Percentiles rank a stretch among this genome's conserved stretches.
phyloP scores from a whole-genome alignment of 30 jellyfish, hydroid and myxozoan genomes.

The Chironex yamaguchii region DNA sequence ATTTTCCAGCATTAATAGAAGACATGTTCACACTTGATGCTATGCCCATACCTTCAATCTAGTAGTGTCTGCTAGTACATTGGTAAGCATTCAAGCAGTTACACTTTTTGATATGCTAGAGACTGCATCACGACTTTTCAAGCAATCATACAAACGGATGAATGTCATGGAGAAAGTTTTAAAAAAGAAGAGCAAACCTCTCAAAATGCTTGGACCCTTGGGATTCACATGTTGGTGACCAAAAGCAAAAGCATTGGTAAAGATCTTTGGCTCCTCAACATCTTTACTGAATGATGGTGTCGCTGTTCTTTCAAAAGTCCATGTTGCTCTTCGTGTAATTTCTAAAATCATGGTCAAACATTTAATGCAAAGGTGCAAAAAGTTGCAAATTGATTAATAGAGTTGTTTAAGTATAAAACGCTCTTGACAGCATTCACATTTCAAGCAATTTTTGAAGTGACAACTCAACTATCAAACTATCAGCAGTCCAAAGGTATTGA shows the following conservation, averaged over 20 bases:
- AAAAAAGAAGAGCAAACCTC: conserved; percentile 31
- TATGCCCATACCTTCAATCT: conserved; percentile 33
- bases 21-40: conserved; percentile 56
- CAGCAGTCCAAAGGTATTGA: too few relatives aligned
- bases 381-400: conserved; percentile 4
- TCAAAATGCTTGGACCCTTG: background rate
- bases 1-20: conserved; percentile 26
- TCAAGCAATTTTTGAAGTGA: conserved; percentile 5
- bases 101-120: conserved; percentile 9
- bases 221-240: conserved; percentile 12
- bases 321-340: conserved; percentile 26
- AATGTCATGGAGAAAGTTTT: conserved; percentile 24
- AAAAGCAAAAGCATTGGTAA: conserved; percentile 25
- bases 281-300: background rate
- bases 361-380: conserved; percentile 11
- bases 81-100: conserved; percentile 23
- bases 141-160: conserved; percentile 28
- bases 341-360: conserved; percentile 9
- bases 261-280: conserved; percentile 29
- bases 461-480: background rate
- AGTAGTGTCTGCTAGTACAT: conserved; percentile 3
- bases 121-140: conserved; percentile 10
- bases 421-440: conserved; percentile 16
- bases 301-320: conserved; percentile 24
- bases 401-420: conserved; percentile 22